phyloP scores from a whole-genome alignment of 1,140 invertebrate genomes.

The Diabrotica undecimpunctata region DNA sequence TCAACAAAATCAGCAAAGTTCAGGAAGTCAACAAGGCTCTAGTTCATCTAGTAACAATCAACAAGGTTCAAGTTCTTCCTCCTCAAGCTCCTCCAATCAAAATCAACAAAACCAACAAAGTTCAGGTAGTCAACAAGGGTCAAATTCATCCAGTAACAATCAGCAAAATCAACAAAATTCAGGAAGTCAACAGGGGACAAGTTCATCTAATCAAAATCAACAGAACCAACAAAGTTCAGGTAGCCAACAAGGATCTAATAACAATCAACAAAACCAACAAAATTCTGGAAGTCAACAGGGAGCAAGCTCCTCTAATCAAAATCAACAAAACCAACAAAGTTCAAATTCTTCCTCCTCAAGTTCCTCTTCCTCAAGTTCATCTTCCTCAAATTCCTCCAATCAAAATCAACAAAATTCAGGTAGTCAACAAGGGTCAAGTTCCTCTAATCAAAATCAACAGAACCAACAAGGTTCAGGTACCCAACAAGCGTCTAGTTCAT shows the following conservation, averaged over 20 bases:
- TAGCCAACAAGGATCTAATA: neutral
- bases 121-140: constrained; percentile 11
- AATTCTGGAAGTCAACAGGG: neutral
- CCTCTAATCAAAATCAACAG: constrained; percentile 11
- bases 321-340: constrained; percentile 21
- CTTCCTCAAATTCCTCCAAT: constrained; percentile 4
- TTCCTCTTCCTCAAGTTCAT: constrained; percentile 1
- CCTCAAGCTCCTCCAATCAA: constrained; percentile 7
- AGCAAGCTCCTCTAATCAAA: neutral
- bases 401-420: neutral
- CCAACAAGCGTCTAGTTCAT: constrained; percentile 13
- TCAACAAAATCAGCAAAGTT: constrained; percentile 16
- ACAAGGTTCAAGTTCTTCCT: constrained; percentile 15
- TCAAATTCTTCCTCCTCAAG: constrained; percentile 4
- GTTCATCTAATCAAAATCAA: constrained; percentile 9
- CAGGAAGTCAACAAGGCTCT: neutral
- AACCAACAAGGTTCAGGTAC: neutral
- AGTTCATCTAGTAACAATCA: constrained; percentile 17
- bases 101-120: neutral
- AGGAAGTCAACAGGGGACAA: neutral
- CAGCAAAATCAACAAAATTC: constrained; percentile 18
- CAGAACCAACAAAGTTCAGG: constrained; percentile 16
- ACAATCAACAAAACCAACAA: neutral
- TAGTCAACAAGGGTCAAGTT: constrained; percentile 13
- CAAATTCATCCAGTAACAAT: constrained; percentile 6